phyloP scores from a whole-genome alignment of 2,888 invertebrate species.

The Drosophila maculinotata region DNA sequence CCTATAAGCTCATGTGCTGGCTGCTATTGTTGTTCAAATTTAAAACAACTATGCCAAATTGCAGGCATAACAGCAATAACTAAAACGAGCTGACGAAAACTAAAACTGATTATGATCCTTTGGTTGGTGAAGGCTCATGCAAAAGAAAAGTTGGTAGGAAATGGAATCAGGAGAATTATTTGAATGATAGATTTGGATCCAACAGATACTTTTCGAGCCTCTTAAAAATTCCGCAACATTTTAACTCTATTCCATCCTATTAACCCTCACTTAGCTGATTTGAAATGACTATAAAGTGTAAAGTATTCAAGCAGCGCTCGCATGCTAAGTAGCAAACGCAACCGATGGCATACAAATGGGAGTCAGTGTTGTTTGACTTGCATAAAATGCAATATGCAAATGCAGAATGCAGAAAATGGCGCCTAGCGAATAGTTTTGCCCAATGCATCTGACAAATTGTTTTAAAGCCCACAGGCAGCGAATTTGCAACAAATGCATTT shows the following conservation, averaged over 20 bases:
- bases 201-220: not conserved
- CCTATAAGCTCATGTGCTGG: conserved; percentile 38
- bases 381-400: conserved; percentile 50
- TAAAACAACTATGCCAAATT: conserved; percentile 49
- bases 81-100: conserved; percentile 1
- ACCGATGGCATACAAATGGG: conserved; percentile 62
- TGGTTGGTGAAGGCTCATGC: not conserved
- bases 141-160: not conserved
- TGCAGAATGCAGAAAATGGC: conserved; percentile 38
- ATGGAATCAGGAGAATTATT: not conserved
- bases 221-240: too few species aligned
- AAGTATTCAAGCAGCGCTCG: not conserved
- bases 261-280: not conserved
- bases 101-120: conserved; percentile 29
- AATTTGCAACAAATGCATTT: conserved; percentile 41
- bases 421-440: conserved; percentile 30
- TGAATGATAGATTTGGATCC: not conserved
- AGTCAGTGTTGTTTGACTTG: conserved; percentile 33
- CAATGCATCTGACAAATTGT: conserved; percentile 50
- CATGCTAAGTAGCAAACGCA: conserved; percentile 6
- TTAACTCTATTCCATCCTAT: too few species aligned
- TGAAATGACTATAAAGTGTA: not conserved
- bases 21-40: conserved; percentile 51
- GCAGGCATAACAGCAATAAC: conserved; percentile 28
- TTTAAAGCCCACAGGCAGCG: conserved; percentile 15